Evolutionary conservation across 2,888 invertebrate species (phyloP), one percentile per base, ranked within the genome.

Genomic region (Tiliacea citrago): DNA sequence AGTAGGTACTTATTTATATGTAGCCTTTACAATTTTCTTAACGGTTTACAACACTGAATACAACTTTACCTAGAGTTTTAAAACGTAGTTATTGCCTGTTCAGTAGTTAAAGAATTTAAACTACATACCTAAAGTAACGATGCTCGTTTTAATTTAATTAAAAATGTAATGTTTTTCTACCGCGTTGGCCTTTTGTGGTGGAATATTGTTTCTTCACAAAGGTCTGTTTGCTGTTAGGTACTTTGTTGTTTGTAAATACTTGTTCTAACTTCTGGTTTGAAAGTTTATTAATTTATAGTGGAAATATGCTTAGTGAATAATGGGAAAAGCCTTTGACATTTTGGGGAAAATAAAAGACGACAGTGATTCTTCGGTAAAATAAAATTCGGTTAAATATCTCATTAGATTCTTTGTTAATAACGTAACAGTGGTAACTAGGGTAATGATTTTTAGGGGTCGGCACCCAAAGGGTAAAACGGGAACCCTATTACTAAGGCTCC

Each of bases 151-250:
- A 79, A 84, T 84, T 86, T 66, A 88, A 83, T 84, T 78, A 73
- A 84, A 80, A 80, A 79, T 82, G 73, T 82, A 68, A 81, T 63
- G 79, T 83, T 86, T 85, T 85, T 81, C 79, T 83, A 73, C 42
- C 60, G 35, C 68, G 51, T 24, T 21, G 21, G 53, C 58, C 60
- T 83, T 79, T 83, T 88, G 88, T 83, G 79, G 69, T 75, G 75
- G 62, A 81, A 81, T 81, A 86, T 86, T 86, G 82, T 86, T 87
- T 81, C 77, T 82, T 75, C 61, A 67, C 70, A 69, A 73, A 74
- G 77, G 73, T 60, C 47, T 81, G 71, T 83, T 86, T 82, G 69
- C 42, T 68, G 63, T 82, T 77, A n/a, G 10, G 1, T 66, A 45
- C 35, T 70, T 81, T 73, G 70, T 75, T 84, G 24, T 53, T 70